These are phyloP conservation scores for Uropetala carovei DNA, from an alignment of 2,888 invertebrate genomes.

Conservation along the genomic window DNA sequence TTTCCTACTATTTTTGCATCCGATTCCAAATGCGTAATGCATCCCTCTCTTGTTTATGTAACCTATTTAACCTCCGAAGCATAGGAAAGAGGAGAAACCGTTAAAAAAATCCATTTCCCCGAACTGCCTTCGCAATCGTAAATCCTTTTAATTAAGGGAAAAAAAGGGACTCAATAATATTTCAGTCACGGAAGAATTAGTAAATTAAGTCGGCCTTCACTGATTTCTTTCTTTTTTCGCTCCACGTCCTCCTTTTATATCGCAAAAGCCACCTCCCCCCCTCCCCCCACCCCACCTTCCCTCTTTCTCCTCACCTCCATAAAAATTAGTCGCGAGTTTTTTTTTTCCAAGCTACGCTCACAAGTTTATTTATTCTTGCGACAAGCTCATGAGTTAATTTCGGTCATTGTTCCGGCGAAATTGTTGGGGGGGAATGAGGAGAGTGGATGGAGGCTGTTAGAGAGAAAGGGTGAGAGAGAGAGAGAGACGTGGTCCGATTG, in stretches of 20 bases:
- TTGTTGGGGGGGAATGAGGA: neutral
- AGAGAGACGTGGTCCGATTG: neutral
- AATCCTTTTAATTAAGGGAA: neutral
- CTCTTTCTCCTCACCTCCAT: neutral
- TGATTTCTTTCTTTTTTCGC: neutral
- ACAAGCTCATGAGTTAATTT: constrained; percentile 46
- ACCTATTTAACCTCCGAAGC: neutral
- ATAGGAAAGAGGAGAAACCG: neutral
- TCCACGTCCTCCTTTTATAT: constrained; percentile 24
- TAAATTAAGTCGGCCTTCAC: neutral
- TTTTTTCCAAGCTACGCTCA: neutral
- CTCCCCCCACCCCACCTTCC: no score
- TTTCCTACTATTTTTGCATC: neutral
- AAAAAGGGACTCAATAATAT: neutral
- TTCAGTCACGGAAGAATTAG: constrained; percentile 8
- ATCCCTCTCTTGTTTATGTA: neutral
- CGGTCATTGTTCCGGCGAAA: constrained; percentile 42
- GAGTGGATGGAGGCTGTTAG: no score
- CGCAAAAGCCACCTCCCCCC: no score
- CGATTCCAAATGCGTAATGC: neutral
- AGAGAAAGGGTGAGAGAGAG: neutral
- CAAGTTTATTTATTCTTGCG: neutral
- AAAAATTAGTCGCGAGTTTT: no score
- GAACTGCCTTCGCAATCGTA: neutral
- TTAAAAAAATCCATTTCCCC: neutral